Evolutionary conservation across 1,140 invertebrate species (phyloP).

Genomic region (Zaprionus taronus): DNA sequence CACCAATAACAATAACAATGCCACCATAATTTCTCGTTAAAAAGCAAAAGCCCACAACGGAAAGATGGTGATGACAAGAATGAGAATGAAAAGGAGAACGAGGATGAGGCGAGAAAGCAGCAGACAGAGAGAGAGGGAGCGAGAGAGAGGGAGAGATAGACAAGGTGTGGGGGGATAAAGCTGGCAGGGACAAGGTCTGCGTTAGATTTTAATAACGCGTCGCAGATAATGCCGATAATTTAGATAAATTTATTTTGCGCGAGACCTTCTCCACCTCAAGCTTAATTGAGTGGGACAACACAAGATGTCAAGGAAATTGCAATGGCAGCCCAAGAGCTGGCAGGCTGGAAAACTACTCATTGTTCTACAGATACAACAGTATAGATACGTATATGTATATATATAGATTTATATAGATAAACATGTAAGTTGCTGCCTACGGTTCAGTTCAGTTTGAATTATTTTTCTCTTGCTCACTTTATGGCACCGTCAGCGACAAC

Average conservation of each 20-base stretch:
- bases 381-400: neutral
- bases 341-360: slow-evolving; percentile 28
- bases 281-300: slow-evolving; percentile 65
- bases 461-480: slow-evolving; percentile 39
- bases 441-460: neutral
- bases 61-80: slow-evolving; percentile 48
- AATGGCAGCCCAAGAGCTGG: slow-evolving; percentile 12
- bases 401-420: neutral
- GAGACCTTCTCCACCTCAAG: neutral
- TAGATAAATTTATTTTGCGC: slow-evolving; percentile 77
- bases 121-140: neutral
- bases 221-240: slow-evolving; percentile 75
- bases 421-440: neutral
- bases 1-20: slow-evolving; percentile 68
- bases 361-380: neutral
- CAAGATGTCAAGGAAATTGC: slow-evolving; percentile 33
- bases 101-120: neutral
- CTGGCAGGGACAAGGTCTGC: slow-evolving; percentile 32
- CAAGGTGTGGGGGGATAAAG: neutral
- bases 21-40: slow-evolving; percentile 75
- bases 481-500: slow-evolving; percentile 63
- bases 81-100: slow-evolving; percentile 17
- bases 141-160: too few species aligned
- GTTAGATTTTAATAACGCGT: slow-evolving; percentile 67
- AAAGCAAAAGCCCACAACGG: slow-evolving; percentile 63